Evolutionary conservation across 2,113 vertebrate species (phyloP), one percentile per base, ranked within the genome.

Genomic region (Cromileptes altivelis): DNA sequence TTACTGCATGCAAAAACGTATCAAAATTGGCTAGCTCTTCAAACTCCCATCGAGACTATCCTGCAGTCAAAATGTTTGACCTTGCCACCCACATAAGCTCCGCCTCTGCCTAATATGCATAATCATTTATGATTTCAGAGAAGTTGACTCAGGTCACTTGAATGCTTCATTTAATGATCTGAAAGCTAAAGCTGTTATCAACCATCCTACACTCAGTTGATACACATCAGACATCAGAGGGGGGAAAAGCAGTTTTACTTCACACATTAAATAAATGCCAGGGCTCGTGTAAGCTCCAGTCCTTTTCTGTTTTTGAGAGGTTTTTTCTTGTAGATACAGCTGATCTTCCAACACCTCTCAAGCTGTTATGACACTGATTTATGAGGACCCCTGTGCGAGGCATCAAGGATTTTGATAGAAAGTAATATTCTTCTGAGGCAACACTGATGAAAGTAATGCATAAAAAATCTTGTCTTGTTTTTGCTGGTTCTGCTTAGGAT

Each of bases 401-500:
- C 82, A 75, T 84, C 75, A 63, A 80, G 61, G 63, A 67, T 84
- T 85, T 65, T 82, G 80, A 85, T 84, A 42, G 40, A 85, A 78
- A 80, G 64, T 75, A 75, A 85, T 79, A 75, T 64, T 87, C 57
- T 76, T 77, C 61, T 69, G 18, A 50, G 76, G 81, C 25, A 49
- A 81, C 63, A 23, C 60, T 79, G 65, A 91, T 87, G 75, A 87
- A 90, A 88, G 73, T 25, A 58, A 64, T 89, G 57, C 78, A 81
- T 82, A 60, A 70, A 82, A 81, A 79, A 56, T 42, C 37, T 68
- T 37, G 37, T 58, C 63, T 58, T 85, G 45, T 60, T 61, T 76
- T 79, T 69, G 49, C 53, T 65, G 42, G 52, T 78, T 81, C 78
- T 82, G 56, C 72, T 87, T 58, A 19, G 50, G 42, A 84, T 75